These are phyloP conservation scores for Prionailurus bengalensis DNA, from an alignment of 2,113 vertebrate species.

Conservation along the genomic window DNA sequence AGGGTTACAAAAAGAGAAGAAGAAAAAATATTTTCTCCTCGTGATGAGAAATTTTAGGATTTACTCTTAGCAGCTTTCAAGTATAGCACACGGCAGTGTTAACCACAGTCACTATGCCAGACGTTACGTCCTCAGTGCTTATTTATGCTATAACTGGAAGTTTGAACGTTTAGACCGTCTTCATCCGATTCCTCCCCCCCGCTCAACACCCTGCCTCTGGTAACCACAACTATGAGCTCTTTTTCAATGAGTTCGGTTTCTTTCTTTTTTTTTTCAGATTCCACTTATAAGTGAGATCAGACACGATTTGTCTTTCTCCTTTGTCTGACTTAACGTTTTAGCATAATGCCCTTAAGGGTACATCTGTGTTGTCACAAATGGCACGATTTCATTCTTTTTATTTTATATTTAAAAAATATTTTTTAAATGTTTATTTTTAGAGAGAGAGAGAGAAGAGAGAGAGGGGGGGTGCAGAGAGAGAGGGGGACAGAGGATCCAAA, in stretches of 20 bases:
- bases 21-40: background rate
- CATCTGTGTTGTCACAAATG: background rate
- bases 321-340: background rate
- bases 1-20: background rate
- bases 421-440: no score
- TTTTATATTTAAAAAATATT: no score
- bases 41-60: background rate
- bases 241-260: background rate
- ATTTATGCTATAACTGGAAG: background rate
- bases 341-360: background rate
- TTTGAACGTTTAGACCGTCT: background rate
- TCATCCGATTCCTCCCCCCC: background rate
- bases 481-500: no score
- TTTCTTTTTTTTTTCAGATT: background rate
- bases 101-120: accelerated
- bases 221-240: background rate
- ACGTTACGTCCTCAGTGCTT: no score
- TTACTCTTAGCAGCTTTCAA: background rate
- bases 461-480: no score
- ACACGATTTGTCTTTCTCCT: background rate
- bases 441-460: no score
- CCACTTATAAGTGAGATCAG: background rate
- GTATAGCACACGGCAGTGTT: background rate
- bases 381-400: background rate
- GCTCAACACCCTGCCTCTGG: background rate